Evolutionary conservation across 2,797 vertebrate genomes (phyloP), one percentile per base, ranked within the genome.

Genomic region (Chloroceryle amazona): DNA sequence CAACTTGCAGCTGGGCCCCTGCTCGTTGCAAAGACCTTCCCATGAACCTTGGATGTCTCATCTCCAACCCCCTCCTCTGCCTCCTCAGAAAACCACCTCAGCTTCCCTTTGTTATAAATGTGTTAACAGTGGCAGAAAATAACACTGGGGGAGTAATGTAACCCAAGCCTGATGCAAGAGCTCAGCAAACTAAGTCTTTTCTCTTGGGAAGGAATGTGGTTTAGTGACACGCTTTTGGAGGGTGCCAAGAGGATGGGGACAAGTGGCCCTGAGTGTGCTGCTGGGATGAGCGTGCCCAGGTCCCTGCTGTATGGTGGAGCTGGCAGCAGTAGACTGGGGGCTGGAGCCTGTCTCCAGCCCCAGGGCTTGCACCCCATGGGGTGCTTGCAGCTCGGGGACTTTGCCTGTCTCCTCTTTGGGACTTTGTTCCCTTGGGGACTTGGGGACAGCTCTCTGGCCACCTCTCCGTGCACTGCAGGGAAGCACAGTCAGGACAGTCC

Each of bases 121-220:
- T 16, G 14, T 9, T 10, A 55, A 33, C 9, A 20, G 25, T 15
- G 58, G 10, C 17, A 71, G 76, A 67, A 74, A 83, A n/a, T 20
- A 46, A 37, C 1, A 11, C 2, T 0, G 0, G 9, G n/a, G 8
- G 14, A 46, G 41, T 16, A 23, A 21, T 0, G 13, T 21, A 37
- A 71, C 47, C 28, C 25, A 76, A 55, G 13, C 19, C 54, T 54
- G 73, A 26, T 22, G 52, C 41, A 74, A 66, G 67, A 91, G 9
- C 13, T 73, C 60, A 63, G 63, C 39, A 86, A 76, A 58, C 9
- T 21, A 11, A 1, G 15, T 13, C 4, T 42, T 33, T 54, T 61
- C 14, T 33, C 26, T 46, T n/a, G 35, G 63, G 47, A 16, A 18
- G 20, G 4, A 23, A 31, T 42, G 35, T 9, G 21, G 31, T 74